Evolutionary conservation across 2,888 invertebrate genomes (phyloP).

Genomic region (Camptogramma bilineatum): DNA sequence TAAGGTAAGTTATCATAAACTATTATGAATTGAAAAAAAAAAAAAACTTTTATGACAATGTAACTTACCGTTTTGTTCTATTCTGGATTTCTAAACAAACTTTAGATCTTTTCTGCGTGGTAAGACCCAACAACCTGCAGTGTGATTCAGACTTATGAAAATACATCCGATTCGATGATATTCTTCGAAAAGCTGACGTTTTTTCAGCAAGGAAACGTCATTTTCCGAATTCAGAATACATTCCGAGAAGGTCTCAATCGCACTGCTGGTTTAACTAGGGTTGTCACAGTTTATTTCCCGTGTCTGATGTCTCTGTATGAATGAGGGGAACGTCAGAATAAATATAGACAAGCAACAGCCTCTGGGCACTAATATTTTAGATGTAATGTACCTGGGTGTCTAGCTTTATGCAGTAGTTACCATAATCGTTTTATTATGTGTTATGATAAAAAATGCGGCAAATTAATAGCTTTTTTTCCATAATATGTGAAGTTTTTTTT

Average conservation of each 20-base stretch:
- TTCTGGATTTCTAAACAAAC: not conserved
- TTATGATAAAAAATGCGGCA: too few species aligned
- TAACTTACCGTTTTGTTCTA: slow-evolving; percentile 2
- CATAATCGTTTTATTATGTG: too few species aligned
- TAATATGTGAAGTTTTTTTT: too few species aligned
- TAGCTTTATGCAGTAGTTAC: slow-evolving; percentile 5
- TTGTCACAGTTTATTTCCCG: slow-evolving; percentile 26
- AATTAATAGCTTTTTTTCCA: too few species aligned
- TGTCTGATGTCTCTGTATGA: slow-evolving; percentile 28
- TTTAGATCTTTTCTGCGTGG: not conserved
- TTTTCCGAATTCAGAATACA: too few species aligned
- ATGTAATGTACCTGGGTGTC: slow-evolving; percentile 1
- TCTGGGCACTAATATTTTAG: slow-evolving; percentile 1
- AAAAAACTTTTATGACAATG: slow-evolving; percentile 26
- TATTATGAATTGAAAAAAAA: slow-evolving; percentile 42
- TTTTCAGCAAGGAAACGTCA: too few species aligned
- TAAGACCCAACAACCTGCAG: too few species aligned
- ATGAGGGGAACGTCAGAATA: slow-evolving; percentile 24
- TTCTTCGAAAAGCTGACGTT: too few species aligned
- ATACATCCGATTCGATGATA: too few species aligned
- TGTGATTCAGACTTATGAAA: too few species aligned
- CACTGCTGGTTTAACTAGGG: slow-evolving; percentile 27
- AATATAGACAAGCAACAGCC: slow-evolving; percentile 14
- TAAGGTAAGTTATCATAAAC: slow-evolving; percentile 53
- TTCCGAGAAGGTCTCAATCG: too few species aligned